Evolutionary conservation across 2,888 invertebrate species (phyloP).

Genomic region (Andricus curvator): DNA sequence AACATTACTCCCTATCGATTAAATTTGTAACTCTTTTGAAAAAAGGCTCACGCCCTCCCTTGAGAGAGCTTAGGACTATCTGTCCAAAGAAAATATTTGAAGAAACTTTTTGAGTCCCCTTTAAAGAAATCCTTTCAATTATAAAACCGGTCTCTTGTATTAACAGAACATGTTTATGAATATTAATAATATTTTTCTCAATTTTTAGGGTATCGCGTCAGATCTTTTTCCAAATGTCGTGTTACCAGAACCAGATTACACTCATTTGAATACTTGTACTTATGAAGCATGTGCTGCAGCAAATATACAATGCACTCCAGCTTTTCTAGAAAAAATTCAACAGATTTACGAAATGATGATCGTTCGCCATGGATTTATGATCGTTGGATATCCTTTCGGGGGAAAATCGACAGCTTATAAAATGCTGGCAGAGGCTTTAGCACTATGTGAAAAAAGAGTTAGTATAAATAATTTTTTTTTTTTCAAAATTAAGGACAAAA

Average conservation of each 20-base stretch:
- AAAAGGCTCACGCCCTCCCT: too few species aligned
- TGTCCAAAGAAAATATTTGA: too few species aligned
- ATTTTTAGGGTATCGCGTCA: constrained; percentile 81
- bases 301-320: constrained; percentile 89
- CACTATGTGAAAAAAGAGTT: constrained; percentile 80
- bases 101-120: too few species aligned
- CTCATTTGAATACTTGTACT: constrained; percentile 83
- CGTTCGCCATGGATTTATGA: constrained; percentile 83
- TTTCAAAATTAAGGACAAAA: background rate
- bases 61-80: too few species aligned
- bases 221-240: constrained; percentile 83
- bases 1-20: too few species aligned
- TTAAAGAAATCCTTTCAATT: too few species aligned
- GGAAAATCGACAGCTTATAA: constrained; percentile 81
- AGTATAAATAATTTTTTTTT: constrained; percentile 8
- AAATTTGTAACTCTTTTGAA: too few species aligned
- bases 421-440: constrained; percentile 79
- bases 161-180: too few species aligned
- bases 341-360: constrained; percentile 84
- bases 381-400: constrained; percentile 82
- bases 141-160: too few species aligned
- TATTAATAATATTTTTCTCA: constrained; percentile 63
- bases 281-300: constrained; percentile 84
- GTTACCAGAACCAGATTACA: constrained; percentile 87
- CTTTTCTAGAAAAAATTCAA: constrained; percentile 81